A percentile compares a stretch with the other conserved stretches of the same genome.
Evolutionary conservation across 2,888 invertebrate species (phyloP).

Genomic region (Molorchus minor): DNA sequence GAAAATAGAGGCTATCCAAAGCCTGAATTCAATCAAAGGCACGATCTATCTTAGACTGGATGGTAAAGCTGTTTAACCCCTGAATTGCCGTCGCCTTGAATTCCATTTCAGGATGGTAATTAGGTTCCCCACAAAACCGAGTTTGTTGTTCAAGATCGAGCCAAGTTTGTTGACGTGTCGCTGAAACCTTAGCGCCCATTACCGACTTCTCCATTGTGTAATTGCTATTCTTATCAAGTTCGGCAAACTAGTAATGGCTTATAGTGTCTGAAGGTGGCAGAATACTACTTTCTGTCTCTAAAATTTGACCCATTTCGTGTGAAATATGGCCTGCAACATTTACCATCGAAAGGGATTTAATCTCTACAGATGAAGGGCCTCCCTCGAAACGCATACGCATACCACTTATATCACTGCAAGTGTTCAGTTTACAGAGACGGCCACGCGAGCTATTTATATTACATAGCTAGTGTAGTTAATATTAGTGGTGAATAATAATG

Average conservation of each 20-base stretch:
- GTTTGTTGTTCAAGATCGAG: slow-evolving; percentile 53
- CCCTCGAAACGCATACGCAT: no score
- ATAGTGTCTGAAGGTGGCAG: slow-evolving; percentile 46
- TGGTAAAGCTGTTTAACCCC: slow-evolving; percentile 49
- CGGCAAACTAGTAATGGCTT: slow-evolving; percentile 40
- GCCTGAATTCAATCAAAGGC: slow-evolving; percentile 45
- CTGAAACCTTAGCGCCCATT: slow-evolving; percentile 53
- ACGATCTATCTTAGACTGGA: slow-evolving; percentile 44
- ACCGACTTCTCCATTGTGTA: slow-evolving; percentile 53
- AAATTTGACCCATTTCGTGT: background rate
- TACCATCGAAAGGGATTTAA: no score
- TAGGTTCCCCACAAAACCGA: slow-evolving; percentile 54
- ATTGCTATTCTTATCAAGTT: slow-evolving; percentile 56
- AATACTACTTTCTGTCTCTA: slow-evolving; percentile 7
- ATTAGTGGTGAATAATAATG: no score
- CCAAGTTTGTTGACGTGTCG: slow-evolving; percentile 54
- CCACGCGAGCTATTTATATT: no score
- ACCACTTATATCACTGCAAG: no score
- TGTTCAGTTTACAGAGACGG: no score
- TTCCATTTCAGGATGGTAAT: slow-evolving; percentile 54
- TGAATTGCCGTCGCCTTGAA: slow-evolving; percentile 47
- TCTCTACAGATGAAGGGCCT: no score
- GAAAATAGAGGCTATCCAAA: slow-evolving; percentile 35
- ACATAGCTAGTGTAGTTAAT: no score
- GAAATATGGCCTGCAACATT: no score